Base-by-base conservation (phyloP, 2,113 vertebrate species). In the Ammodytes marinus region DNA sequence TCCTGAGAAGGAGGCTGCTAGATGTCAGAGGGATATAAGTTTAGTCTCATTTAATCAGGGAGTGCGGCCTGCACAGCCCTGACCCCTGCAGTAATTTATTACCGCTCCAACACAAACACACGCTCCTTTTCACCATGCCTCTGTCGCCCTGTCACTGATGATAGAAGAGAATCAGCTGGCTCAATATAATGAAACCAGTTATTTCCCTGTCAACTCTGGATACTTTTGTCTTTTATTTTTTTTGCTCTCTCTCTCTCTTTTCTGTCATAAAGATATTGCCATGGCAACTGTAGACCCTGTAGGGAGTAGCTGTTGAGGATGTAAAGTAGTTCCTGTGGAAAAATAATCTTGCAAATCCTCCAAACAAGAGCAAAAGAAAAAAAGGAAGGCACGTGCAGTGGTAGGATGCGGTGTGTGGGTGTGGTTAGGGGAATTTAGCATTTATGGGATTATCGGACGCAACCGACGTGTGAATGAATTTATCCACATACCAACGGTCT, bases 241-340 rank as follows among this genome's bases (percentile, higher is more conserved):
- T 66, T 69, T 49, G n/a, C 72, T 35, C 59, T 9, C 35, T 47
- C 59, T 46, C 43, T 53, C 19, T 8, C 37, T 76, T 63, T 78
- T 6, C 70, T 53, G 27, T 79, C 84, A 80, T 82, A 27, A 27
- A 82, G 82, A 87, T 84, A 92, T 95, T 89, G 83, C 91, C 92
- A 95, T 95, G 93, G 94, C 93, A 95, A 95, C 94, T 82, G 91
- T 91, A 84, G 81, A 86, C 89, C 84, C 88, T 89, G 87, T 84
- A 63, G 70, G 88, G 84, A 86, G 88, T 74, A 78, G 86, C 88
- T 85, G 89, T 86, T 80, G 79, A 86, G 83, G 89, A 86, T 90
- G 82, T 89, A 89, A 89, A 91, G 82, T 91, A 86, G 75, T 88
- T 94, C 72, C 71, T 5, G 61, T 74, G 81, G 80, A 79, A 89